These are phyloP conservation scores for Pheosia tremula DNA, from an alignment of 2,888 invertebrate species.

Conservation along the genomic window DNA sequence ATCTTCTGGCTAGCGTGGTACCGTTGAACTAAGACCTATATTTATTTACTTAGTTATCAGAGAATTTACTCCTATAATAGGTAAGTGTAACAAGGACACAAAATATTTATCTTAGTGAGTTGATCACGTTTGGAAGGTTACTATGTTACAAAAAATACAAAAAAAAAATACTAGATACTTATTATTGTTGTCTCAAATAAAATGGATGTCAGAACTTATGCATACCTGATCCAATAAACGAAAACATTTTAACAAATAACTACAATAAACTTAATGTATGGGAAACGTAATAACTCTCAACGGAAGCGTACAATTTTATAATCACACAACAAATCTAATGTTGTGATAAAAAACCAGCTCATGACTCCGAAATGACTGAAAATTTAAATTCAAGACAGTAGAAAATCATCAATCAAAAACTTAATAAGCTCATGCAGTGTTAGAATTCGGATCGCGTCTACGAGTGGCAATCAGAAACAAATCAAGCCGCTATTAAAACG, in stretches of 20 bases:
- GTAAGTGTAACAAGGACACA: too few relatives aligned
- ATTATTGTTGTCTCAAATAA: too few relatives aligned
- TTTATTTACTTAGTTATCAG: too few relatives aligned
- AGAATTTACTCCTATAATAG: too few relatives aligned
- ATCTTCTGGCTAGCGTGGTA: too few relatives aligned
- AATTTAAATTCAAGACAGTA: conserved; percentile 47
- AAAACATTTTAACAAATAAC: conserved; percentile 2
- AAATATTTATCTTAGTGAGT: too few relatives aligned
- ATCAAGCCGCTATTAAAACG: conserved; percentile 75
- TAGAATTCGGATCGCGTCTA: conserved; percentile 57
- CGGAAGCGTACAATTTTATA: conserved; percentile 16
- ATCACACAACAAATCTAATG: conserved; percentile 8
- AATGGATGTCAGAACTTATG: not conserved
- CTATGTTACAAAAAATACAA: too few relatives aligned
- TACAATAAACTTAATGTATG: conserved; percentile 10
- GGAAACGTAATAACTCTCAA: conserved; percentile 17
- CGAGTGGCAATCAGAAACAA: conserved; percentile 72
- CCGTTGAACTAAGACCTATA: too few relatives aligned
- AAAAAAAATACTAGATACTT: not conserved
- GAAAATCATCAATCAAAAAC: conserved; percentile 63
- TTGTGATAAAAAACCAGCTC: conserved; percentile 12
- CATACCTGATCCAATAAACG: not conserved
- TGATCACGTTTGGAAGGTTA: too few relatives aligned
- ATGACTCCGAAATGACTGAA: conserved; percentile 33
- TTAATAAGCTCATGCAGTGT: conserved; percentile 50